Evolutionary conservation across 2,888 invertebrate species (phyloP).

Genomic region (Caenorhabditis angaria): DNA sequence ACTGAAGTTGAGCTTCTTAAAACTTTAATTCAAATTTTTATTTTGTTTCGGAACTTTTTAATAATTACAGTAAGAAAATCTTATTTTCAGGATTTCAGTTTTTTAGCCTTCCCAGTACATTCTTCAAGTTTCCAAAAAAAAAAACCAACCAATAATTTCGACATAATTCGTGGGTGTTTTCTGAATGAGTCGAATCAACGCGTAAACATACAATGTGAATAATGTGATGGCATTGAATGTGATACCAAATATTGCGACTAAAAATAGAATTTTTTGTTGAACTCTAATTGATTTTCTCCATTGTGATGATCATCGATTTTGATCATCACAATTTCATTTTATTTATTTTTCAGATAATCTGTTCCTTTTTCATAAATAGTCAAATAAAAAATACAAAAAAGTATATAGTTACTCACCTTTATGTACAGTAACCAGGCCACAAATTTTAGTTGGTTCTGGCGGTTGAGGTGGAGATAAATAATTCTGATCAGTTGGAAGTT

Average conservation of each 20-base stretch:
- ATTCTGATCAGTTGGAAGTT: constrained; percentile 37
- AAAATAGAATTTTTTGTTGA: constrained; percentile 12
- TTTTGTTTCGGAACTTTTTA: too few species aligned
- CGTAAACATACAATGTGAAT: constrained; percentile 32
- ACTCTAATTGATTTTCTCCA: too few species aligned
- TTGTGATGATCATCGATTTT: too few species aligned
- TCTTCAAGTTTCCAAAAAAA: too few species aligned
- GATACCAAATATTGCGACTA: constrained; percentile 45
- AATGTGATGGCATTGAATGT: constrained; percentile 35
- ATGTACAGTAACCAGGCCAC: constrained; percentile 37
- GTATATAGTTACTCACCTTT: constrained; percentile 40
- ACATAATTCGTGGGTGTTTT: constrained; percentile 27
- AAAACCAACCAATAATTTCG: constrained; percentile 24
- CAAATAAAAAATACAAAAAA: neutral
- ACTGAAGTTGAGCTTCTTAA: too few species aligned
- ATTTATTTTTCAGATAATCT: neutral
- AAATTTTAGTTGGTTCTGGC: constrained; percentile 36
- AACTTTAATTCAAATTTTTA: too few species aligned
- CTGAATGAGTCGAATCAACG: constrained; percentile 26
- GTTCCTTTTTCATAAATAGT: too few species aligned
- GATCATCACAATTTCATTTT: neutral
- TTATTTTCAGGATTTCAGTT: neutral
- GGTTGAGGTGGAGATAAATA: constrained; percentile 28
- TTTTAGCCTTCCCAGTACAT: neutral
- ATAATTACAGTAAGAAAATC: neutral